Evolutionary conservation across 2,888 invertebrate species (phyloP).

Genomic region (Epiblema foenella): DNA sequence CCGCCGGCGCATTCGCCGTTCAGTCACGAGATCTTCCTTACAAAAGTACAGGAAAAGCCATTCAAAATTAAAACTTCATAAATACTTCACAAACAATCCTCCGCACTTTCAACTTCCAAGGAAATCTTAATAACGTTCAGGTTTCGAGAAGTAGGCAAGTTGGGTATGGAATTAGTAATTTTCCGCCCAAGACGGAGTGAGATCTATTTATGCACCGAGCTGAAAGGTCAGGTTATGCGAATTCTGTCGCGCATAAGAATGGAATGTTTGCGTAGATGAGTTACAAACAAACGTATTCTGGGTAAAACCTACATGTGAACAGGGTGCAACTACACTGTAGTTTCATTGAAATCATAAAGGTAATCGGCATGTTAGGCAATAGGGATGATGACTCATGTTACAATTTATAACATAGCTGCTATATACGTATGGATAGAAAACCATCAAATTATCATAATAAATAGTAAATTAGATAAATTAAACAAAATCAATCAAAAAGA

Average conservation of each 20-base stretch:
- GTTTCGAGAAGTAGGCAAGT: not conserved
- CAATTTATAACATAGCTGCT: too few species aligned
- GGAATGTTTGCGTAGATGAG: constrained; percentile 79
- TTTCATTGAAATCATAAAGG: constrained; percentile 19
- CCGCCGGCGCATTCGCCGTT: constrained; percentile 38
- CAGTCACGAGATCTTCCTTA: constrained; percentile 44
- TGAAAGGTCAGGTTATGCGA: constrained; percentile 73
- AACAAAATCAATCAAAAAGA: too few species aligned
- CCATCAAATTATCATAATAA: too few species aligned
- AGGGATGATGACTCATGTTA: too few species aligned
- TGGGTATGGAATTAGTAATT: constrained; percentile 56
- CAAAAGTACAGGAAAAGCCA: constrained; percentile 37
- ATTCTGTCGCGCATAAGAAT: constrained; percentile 72
- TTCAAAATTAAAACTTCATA: constrained; percentile 26
- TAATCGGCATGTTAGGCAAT: not conserved
- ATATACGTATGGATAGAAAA: too few species aligned
- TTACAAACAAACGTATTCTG: constrained; percentile 78
- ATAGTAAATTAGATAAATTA: too few species aligned
- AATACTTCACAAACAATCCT: constrained; percentile 20
- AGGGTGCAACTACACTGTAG: not conserved
- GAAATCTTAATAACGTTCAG: not conserved
- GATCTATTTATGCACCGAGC: constrained; percentile 76
- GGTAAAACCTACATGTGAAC: constrained; percentile 9
- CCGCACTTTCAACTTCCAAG: constrained; percentile 2
- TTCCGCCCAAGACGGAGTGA: constrained; percentile 71